These are phyloP conservation scores for Lampropteryx suffumata DNA, from an alignment of 2,888 invertebrate species.

Conservation along the genomic window DNA sequence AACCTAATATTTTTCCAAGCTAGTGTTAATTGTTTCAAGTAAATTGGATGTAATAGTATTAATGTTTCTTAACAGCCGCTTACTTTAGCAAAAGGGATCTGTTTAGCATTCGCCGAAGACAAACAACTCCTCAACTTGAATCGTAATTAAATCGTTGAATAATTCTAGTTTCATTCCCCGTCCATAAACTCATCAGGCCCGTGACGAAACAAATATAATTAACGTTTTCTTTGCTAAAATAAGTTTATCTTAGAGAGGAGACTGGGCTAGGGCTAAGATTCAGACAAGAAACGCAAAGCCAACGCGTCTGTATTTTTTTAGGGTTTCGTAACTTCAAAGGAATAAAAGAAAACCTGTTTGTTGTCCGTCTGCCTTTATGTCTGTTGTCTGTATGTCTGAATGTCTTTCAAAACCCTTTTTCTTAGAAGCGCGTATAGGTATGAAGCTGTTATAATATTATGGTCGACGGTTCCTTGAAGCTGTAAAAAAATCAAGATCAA, in stretches of 20 bases:
- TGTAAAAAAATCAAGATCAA: too few relatives aligned
- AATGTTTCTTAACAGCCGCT: slow-evolving; percentile 4
- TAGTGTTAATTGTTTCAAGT: neutral
- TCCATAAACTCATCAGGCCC: slow-evolving; percentile 12
- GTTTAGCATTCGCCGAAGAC: slow-evolving; percentile 8
- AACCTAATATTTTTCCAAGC: too few relatives aligned
- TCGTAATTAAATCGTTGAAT: slow-evolving; percentile 22
- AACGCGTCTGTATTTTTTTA: too few relatives aligned
- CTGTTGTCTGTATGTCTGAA: too few relatives aligned
- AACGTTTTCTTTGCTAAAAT: slow-evolving; percentile 29
- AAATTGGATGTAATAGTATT: slow-evolving; percentile 6
- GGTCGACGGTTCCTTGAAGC: too few relatives aligned
- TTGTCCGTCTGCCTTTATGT: too few relatives aligned
- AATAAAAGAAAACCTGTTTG: too few relatives aligned
- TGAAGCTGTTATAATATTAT: too few relatives aligned
- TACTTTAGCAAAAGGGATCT: slow-evolving; percentile 2
- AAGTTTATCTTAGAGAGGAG: slow-evolving; percentile 23
- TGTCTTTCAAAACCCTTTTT: too few relatives aligned
- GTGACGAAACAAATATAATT: slow-evolving; percentile 29
- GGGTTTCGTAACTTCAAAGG: too few relatives aligned
- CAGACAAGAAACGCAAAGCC: too few relatives aligned
- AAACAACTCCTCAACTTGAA: slow-evolving; percentile 17
- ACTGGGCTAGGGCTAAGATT: neutral
- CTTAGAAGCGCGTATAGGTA: too few relatives aligned
- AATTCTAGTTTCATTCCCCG: slow-evolving; percentile 19